Conservation (phyloP, 2,797 vertebrate genomes). For the Macropus fuliginosus region DNA sequence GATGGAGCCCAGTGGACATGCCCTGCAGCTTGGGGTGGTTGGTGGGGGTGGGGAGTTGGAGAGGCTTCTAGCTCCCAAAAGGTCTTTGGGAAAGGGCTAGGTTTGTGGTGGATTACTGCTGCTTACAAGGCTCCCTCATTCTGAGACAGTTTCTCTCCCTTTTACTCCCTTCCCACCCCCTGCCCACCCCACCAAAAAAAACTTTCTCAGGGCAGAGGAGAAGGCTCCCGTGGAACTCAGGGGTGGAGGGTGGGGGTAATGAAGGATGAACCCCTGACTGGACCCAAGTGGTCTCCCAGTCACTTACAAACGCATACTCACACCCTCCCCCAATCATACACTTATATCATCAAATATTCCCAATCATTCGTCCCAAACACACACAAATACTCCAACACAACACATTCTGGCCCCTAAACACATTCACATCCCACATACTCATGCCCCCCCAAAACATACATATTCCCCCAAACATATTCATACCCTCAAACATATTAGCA, state of each 20-base stretch:
- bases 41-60: slow-evolving; percentile 29
- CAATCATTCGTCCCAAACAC: neutral
- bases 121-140: neutral
- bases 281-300: neutral
- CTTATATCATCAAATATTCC: neutral
- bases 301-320: neutral
- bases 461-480: neutral
- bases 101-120: neutral
- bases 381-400: neutral
- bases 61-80: neutral
- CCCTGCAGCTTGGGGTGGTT: neutral
- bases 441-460: neutral
- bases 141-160: neutral
- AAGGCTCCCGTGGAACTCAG: neutral
- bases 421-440: neutral
- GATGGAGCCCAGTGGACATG: neutral
- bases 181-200: neutral
- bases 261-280: neutral
- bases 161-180: neutral
- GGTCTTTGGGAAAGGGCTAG: neutral
- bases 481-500: neutral
- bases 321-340: too few relatives aligned
- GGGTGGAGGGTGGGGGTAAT: neutral
- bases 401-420: neutral
- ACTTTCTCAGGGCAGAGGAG: neutral